Base-by-base conservation (phyloP, 1,140 invertebrate genomes). In the Rhysida immarginata region DNA sequence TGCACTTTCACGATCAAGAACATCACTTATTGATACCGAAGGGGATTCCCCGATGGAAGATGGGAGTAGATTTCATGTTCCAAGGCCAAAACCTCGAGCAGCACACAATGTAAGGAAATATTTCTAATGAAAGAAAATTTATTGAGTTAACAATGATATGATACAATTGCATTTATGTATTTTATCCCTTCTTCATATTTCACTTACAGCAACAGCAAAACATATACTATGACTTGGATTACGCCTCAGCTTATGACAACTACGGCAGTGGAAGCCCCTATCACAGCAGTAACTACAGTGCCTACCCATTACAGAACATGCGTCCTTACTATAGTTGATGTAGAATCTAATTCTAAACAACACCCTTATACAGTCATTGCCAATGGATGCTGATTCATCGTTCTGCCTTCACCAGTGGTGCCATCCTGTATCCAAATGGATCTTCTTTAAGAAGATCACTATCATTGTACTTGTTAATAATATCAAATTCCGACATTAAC, bases 161-260 rank as follows among this genome's bases (percentile, higher is more conserved):
- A n/a, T n/a, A n/a, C n/a, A n/a, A n/a, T n/a, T n/a, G n/a, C n/a
- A n/a, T n/a, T n/a, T n/a, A n/a, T n/a, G n/a, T n/a, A n/a, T 8
- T 35, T 35, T 35, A 16, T 35, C 5, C 16, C 16, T 35, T 35
- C 16, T 35, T 35, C 29, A 8, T 46, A 13, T 46, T 46, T 46
- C 5, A 13, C 44, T 11, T 11, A 8, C 21, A 46, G 18, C 5
- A 5, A 46, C 5, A 8, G 16, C 44, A 46, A 20, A 46, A 46
- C 18, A 46, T 46, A 16, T 46, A 46, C 20, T 46, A 46, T 20
- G 44, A 46, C 21, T 16, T 46, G 44, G 44, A 46, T 46, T 46
- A 46, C 21, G 21, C 8, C 21, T 16, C 44, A 46, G 16, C 20
- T 11, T 20, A 8, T 20, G 20, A 3, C 16, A 46, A 20, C 5